Conservation (phyloP, 53 echinoderm and acorn worm species). For the Henricia sp. region DNA sequence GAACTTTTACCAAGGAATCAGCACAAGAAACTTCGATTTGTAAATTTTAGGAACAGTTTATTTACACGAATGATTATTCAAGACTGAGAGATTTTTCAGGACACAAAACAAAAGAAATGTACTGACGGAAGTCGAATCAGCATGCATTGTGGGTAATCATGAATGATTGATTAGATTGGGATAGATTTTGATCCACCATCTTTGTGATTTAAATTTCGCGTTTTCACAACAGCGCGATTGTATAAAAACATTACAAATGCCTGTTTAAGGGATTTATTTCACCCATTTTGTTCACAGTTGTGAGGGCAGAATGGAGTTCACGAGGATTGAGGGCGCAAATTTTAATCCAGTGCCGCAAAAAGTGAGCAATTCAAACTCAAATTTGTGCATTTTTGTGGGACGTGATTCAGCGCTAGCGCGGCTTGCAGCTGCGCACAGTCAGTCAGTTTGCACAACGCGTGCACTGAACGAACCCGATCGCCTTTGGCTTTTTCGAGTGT, state of each 20-base stretch:
- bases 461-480: no score
- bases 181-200: constrained; percentile 86
- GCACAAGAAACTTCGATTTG: no score
- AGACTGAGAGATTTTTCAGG: no score
- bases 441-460: no score
- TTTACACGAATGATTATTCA: neutral
- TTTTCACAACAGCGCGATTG: neutral
- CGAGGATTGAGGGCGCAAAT: constrained; percentile 13
- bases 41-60: no score
- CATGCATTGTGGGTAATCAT: constrained; percentile 60
- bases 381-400: no score
- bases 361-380: constrained; percentile 39
- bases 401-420: no score
- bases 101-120: neutral
- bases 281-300: neutral
- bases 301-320: constrained; percentile 32
- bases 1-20: neutral
- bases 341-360: constrained; percentile 50
- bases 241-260: neutral
- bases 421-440: no score
- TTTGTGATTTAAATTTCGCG: constrained; percentile 77
- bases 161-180: constrained; percentile 68
- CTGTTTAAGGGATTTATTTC: neutral
- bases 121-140: constrained; percentile 9
- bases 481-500: no score